These are phyloP conservation scores for Porites rus DNA, from an alignment of 92 coral and sea anemone species.

Conservation along the genomic window DNA sequence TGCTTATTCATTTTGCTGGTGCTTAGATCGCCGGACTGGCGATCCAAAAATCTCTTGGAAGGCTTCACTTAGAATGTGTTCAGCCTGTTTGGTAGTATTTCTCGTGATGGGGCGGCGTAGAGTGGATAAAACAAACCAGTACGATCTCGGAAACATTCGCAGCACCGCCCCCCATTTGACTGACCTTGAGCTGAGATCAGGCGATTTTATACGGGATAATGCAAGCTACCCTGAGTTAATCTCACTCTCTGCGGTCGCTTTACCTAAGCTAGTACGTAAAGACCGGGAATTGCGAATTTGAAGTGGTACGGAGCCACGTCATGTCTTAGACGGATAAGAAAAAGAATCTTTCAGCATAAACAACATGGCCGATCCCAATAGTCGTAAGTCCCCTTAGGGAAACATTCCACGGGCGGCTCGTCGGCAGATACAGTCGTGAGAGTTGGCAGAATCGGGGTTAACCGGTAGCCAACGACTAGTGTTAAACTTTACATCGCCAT, in stretches of 20 bases:
- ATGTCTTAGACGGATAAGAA: too few species aligned
- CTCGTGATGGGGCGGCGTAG: not conserved
- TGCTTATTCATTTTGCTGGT: constrained; percentile 4
- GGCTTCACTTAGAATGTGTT: not conserved
- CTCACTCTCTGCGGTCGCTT: not conserved
- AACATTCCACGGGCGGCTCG: too few species aligned
- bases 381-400: too few species aligned
- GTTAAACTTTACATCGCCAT: not conserved
- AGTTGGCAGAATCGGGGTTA: not conserved
- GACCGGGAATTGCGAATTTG: too few species aligned
- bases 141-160: constrained; percentile 7
- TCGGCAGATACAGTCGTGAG: not conserved
- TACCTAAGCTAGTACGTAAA: not conserved
- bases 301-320: too few species aligned
- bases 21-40: not conserved
- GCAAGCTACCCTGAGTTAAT: not conserved
- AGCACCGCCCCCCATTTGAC: constrained; percentile 22
- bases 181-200: constrained; percentile 21
- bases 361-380: not conserved
- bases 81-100: not conserved
- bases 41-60: not conserved
- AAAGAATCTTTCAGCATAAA: not conserved
- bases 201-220: constrained; percentile 5
- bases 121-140: constrained; percentile 13
- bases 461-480: not conserved